Evolutionary conservation across 2,888 invertebrate species (phyloP), one percentile per base, ranked within the genome.

Genomic region (Eutolmus rufibarbis): DNA sequence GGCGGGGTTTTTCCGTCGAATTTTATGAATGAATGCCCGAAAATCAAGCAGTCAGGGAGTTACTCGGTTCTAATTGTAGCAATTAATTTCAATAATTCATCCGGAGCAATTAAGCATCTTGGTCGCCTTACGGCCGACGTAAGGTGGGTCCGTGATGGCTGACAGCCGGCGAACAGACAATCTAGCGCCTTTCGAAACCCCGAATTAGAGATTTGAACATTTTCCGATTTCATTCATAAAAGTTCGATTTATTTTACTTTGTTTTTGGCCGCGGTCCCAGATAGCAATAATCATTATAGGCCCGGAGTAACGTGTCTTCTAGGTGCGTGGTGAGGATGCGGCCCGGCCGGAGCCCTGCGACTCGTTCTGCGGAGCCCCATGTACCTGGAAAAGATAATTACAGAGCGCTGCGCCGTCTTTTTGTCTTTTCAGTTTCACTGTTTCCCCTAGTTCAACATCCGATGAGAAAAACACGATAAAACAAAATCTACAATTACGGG

Each of bases 61-160:
- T 87, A 77, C 88, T 87, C 66, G 34, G 37, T n/a, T 78, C 87
- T 88, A 88, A 88, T 88, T 88, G 87, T 56, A 40, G 79, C 66
- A 88, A 88, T 88, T 88, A 88, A 87, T 88, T 88, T 88, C 87
- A 88, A 88, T 88, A 88, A 88, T 88, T 88, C 88, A 88, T 87
- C 56, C 85, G 66, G 14, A 37, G 85, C 78, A 88, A 88, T 88
- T 88, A 88, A 79, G 74, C 56, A 56, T 84, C 81, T 79, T 57
- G 79, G 34, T n/a, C 76, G 57, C 19, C 46, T 46, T 28, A 12
- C 16, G 37, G 9, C 66, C 12, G 4, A 12, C 19, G 66, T 66
- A 66, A 66, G 79, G 87, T 28, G n/a, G 57, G 81, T 31, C 76
- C 5, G 87, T 34, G 76, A 14, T 74, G 28, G 86, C 88, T 78